phyloP scores from a whole-genome alignment of 1,140 invertebrate species.

The Brachionus rubens region DNA sequence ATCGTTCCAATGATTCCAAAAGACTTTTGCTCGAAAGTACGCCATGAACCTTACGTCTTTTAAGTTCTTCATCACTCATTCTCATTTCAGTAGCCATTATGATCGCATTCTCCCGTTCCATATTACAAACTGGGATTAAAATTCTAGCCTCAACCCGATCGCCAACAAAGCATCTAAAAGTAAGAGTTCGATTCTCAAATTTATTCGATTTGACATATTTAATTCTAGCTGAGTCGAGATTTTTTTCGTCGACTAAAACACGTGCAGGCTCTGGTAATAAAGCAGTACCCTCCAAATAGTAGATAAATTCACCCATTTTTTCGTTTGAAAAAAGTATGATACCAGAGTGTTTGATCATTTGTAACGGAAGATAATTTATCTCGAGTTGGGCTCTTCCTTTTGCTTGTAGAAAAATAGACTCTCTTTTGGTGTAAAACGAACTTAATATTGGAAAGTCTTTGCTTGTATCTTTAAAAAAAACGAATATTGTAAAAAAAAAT shows the following conservation, averaged over 20 bases:
- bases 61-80: slow-evolving; percentile 55
- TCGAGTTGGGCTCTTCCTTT: slow-evolving; percentile 51
- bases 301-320: slow-evolving; percentile 58
- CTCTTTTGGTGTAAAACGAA: slow-evolving; percentile 54
- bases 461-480: neutral
- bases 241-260: slow-evolving; percentile 51
- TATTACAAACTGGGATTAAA: slow-evolving; percentile 55
- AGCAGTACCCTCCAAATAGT: slow-evolving; percentile 57
- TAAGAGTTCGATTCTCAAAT: slow-evolving; percentile 54
- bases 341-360: slow-evolving; percentile 55
- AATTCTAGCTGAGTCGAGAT: slow-evolving; percentile 48
- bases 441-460: slow-evolving; percentile 51
- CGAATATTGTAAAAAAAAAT: neutral
- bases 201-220: slow-evolving; percentile 46
- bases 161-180: slow-evolving; percentile 59
- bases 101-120: slow-evolving; percentile 54
- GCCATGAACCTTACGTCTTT: slow-evolving; percentile 55
- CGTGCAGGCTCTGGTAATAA: slow-evolving; percentile 52
- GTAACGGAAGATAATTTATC: slow-evolving; percentile 57
- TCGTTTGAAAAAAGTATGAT: slow-evolving; percentile 58
- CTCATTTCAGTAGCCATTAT: slow-evolving; percentile 55
- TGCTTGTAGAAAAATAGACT: slow-evolving; percentile 51
- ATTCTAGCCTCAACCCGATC: slow-evolving; percentile 53
- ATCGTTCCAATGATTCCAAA: slow-evolving; percentile 53
- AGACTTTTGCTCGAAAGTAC: slow-evolving; percentile 55